Base-by-base conservation (phyloP, 2,888 invertebrate genomes). In the Pterobdella sp. region DNA sequence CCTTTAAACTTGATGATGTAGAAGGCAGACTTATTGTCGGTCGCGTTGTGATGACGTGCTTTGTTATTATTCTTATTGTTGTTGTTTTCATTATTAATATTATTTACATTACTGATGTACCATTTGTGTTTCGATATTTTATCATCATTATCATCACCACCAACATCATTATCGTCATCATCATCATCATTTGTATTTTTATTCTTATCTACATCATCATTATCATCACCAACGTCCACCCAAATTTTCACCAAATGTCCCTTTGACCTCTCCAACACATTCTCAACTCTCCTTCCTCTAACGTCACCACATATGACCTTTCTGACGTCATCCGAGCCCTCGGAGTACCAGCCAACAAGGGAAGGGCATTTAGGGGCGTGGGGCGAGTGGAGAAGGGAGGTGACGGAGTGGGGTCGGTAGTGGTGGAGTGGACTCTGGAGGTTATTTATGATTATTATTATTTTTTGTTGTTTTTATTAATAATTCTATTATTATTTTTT, bases 291-390 rank as follows among this genome's bases (percentile, higher is more conserved):
- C 60, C 60, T 56, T 26, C 18, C 4, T 3, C n/a, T 26, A 7
- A 22, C 60, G n/a, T 56, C 60, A 4, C 60, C 60, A 56, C 60
- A 56, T 26, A 56, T 56, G n/a, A 56, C 60, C 60, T n/a, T 56
- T 22, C 60, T 56, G 60, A 56, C 60, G 60, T 56, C 60, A 56
- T n/a, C 26, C 7, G 4, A 22, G n/a, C 26, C 60, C 3, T 14
- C 60, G n/a, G 60, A 7, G 26, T 26, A 56, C 60, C 60, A 56
- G 10, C 60, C 60, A 56, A 56, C 26, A 22, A 56, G n/a, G n/a
- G 18, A 4, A 14, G 7, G 4, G 60, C 60, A 56, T 56, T 56
- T n/a, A 22, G 60, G 18, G n/a, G n/a, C n/a, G n/a, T n/a, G n/a
- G n/a, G n/a, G n/a, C 49, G 49, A 26, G 60, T 56, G 60, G 60